Base-by-base conservation (phyloP, 2,797 vertebrate genomes). In the Pelochelys cantorii region DNA sequence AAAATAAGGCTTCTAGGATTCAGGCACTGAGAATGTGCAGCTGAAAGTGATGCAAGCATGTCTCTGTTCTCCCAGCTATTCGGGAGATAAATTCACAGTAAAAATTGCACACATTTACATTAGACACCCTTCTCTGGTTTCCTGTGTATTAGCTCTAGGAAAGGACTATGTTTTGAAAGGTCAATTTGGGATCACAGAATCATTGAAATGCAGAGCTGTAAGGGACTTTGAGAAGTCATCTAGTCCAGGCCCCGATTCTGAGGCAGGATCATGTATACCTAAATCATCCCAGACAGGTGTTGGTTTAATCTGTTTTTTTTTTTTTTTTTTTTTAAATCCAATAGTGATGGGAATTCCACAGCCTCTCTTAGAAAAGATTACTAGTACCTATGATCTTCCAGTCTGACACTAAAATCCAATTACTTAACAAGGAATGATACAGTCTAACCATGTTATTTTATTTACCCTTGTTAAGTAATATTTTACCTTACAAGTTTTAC, bases 91-190 rank as follows among this genome's bases (percentile, higher is more conserved):
- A 9, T 55, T 91, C 22, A 82, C 85, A 68, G 80, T 4, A 1
- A 34, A 31, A 60, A 87, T 62, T 81, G 1, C 25, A 79, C 10
- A 25, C 0, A 29, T 37, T 60, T 81, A 18, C 7, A 56, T 75
- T 6, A 20, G 77, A 42, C 12, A 88, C 6, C n/a, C 71, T 1
- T 77, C 25, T 80, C 85, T 56, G 31, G 25, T 52, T 68, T 56
- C 25, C 3, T n/a, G 87, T 7, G 81, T 52, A 29, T 89, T 42
- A 82, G 57, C 65, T 14, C 2, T 78, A 48, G 1, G 4, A 57
- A 89, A 78, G 3, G 62, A 1, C 7, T 81, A 48, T 7, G 85
- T 62, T 88, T 55, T 84, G 0, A 0, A 7, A 52, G 52, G 23
- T 52, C 42, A 5, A 65, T 74, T 78, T 37, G 68, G 20, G n/a